Evolutionary conservation across 2,888 invertebrate species (phyloP).

Genomic region (Cotesia congregata): DNA sequence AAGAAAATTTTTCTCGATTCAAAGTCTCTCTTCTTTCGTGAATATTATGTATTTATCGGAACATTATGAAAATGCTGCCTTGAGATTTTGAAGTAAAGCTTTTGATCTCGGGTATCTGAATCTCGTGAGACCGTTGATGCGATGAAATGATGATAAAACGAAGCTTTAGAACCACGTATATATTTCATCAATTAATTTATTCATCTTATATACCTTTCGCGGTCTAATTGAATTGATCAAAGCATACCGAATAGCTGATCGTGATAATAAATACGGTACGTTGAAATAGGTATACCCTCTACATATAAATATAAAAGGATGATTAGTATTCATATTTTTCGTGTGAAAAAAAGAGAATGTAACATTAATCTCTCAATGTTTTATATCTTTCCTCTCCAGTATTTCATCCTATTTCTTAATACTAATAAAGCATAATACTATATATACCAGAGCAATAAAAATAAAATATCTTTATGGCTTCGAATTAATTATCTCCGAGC

Average conservation of each 20-base stretch:
- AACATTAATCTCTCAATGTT: slow-evolving; percentile 1
- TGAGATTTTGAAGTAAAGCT: slow-evolving; percentile 8
- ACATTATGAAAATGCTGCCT: slow-evolving; percentile 23
- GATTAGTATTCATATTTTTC: slow-evolving; percentile 25
- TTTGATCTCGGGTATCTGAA: slow-evolving; percentile 20
- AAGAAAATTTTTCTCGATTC: no score
- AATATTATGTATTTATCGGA: not conserved
- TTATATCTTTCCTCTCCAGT: not conserved
- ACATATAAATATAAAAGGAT: not conserved
- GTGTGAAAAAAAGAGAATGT: slow-evolving; percentile 15
- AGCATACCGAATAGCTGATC: slow-evolving; percentile 42
- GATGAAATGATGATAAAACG: slow-evolving; percentile 34
- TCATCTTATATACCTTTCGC: slow-evolving; percentile 37
- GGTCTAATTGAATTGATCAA: slow-evolving; percentile 54
- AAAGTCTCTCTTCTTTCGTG: no score
- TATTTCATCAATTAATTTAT: slow-evolving; percentile 53
- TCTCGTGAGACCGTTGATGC: slow-evolving; percentile 27
- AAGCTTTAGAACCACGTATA: slow-evolving; percentile 36
- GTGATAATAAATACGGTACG: slow-evolving; percentile 50
- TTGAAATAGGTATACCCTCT: slow-evolving; percentile 36
- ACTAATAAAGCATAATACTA: not conserved
- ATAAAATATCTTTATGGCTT: slow-evolving; percentile 8
- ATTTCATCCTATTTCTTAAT: slow-evolving; percentile 6
- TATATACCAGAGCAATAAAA: not conserved
- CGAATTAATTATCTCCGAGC: slow-evolving; percentile 12